Conservation (phyloP, 2,113 vertebrate species). For the Myocastor coypus region DNA sequence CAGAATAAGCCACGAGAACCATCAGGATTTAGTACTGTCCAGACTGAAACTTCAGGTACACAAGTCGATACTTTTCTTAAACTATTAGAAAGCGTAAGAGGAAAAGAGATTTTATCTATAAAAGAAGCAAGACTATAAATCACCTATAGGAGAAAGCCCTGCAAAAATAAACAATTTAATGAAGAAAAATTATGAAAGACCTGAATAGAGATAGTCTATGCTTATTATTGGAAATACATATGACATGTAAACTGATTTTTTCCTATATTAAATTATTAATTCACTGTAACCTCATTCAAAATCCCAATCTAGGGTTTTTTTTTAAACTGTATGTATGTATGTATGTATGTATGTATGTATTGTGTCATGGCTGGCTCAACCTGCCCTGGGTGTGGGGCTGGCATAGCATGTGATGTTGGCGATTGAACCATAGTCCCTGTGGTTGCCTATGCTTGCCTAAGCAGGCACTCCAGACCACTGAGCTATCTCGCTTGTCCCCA, state of each 20-base stretch:
- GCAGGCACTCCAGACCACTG: too few relatives aligned
- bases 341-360: too few relatives aligned
- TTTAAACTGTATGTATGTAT: too few relatives aligned
- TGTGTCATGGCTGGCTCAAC: too few relatives aligned
- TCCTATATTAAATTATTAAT: slow-evolving; percentile 32
- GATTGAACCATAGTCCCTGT: too few relatives aligned
- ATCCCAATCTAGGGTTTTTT: neutral
- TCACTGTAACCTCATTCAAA: neutral
- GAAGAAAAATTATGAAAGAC: slow-evolving; percentile 50
- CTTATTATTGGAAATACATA: slow-evolving; percentile 16
- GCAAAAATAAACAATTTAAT: neutral
- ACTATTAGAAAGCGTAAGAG: neutral
- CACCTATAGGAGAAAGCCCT: neutral
- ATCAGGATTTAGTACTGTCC: neutral
- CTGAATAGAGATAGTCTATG: neutral
- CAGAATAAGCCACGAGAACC: neutral
- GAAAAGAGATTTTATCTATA: neutral
- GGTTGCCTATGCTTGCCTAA: too few relatives aligned
- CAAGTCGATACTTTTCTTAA: slow-evolving; percentile 41
- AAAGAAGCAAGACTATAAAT: slow-evolving; percentile 21
- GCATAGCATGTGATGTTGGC: too few relatives aligned
- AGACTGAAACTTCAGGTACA: neutral
- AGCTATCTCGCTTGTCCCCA: too few relatives aligned
- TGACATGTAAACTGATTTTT: neutral
- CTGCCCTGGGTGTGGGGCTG: too few relatives aligned